Conservation (phyloP, 2,888 invertebrate genomes). For the Serripes groenlandicus region DNA sequence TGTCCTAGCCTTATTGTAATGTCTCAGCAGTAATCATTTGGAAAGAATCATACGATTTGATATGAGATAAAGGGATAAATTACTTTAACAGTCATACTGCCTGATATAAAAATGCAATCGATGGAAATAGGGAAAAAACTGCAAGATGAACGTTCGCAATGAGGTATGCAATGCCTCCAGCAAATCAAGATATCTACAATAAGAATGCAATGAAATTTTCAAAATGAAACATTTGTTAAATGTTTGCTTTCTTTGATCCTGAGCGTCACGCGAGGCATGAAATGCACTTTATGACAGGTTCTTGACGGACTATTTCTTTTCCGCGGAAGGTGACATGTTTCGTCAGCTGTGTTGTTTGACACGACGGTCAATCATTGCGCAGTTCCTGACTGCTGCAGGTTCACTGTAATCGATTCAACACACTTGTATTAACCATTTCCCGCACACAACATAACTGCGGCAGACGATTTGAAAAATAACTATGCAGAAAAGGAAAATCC, state of each 20-base stretch:
- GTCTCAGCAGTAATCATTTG: too few relatives aligned
- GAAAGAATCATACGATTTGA: too few relatives aligned
- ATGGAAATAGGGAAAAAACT: conserved; percentile 4
- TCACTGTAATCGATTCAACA: conserved; percentile 64
- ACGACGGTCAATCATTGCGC: conserved; percentile 68
- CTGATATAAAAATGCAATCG: conserved; percentile 11
- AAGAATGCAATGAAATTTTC: conserved; percentile 25
- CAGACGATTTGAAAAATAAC: too few relatives aligned
- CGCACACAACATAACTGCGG: too few relatives aligned
- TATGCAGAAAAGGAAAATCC: too few relatives aligned
- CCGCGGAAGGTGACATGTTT: conserved; percentile 63
- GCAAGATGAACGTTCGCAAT: conserved; percentile 12
- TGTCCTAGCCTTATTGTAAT: too few relatives aligned
- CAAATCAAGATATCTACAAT: conserved; percentile 24
- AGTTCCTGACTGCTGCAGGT: conserved; percentile 52
- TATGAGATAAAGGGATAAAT: too few relatives aligned
- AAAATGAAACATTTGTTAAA: conserved; percentile 27
- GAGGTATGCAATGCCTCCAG: conserved; percentile 14
- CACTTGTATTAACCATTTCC: background rate
- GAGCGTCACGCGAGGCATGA: conserved; percentile 18
- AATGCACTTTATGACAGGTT: conserved; percentile 51
- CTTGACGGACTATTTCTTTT: conserved; percentile 62
- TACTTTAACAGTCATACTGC: background rate
- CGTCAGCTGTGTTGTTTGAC: conserved; percentile 71
- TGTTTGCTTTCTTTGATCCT: conserved; percentile 27